These are phyloP conservation scores for Parnassius glacialis DNA, from an alignment of 2,888 invertebrate species.

Conservation along the genomic window DNA sequence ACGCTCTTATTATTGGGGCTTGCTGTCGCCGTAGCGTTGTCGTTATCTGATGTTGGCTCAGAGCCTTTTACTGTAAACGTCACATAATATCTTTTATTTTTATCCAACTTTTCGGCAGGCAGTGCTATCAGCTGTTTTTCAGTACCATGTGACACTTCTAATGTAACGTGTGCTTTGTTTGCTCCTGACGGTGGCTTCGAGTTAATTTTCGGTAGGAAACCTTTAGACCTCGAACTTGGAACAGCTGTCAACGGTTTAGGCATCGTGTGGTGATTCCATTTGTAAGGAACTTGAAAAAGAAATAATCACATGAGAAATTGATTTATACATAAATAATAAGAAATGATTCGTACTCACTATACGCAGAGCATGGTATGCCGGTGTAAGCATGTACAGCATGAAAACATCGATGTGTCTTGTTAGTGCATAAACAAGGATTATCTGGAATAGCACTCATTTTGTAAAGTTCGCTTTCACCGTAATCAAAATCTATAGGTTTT, in stretches of 20 bases:
- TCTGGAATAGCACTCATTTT: constrained; percentile 84
- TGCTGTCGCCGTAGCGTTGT: constrained; percentile 64
- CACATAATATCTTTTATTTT: constrained; percentile 94
- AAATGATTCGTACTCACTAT: constrained; percentile 83
- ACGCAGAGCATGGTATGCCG: constrained; percentile 92
- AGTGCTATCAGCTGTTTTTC: constrained; percentile 93
- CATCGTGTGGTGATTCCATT: constrained; percentile 88
- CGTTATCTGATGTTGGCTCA: constrained; percentile 78
- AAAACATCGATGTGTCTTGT: constrained; percentile 93
- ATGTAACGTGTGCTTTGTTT: constrained; percentile 81
- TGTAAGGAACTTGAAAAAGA: constrained; percentile 84
- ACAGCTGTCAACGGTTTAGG: constrained; percentile 85
- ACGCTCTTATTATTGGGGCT: constrained; percentile 67
- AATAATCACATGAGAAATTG: constrained; percentile 4
- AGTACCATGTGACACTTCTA: constrained; percentile 91
- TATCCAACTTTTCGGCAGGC: constrained; percentile 92
- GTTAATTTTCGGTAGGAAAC: constrained; percentile 86
- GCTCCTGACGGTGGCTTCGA: constrained; percentile 60
- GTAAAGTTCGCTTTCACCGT: constrained; percentile 78
- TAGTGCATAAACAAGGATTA: constrained; percentile 91
- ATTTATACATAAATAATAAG: constrained; percentile 5
- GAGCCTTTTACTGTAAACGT: constrained; percentile 94
- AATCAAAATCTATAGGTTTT: constrained; percentile 73
- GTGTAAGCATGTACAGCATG: constrained; percentile 96
- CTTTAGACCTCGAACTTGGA: constrained; percentile 63